Conservation (phyloP, 2,113 vertebrate species). For the Cryptotis parvus region DNA sequence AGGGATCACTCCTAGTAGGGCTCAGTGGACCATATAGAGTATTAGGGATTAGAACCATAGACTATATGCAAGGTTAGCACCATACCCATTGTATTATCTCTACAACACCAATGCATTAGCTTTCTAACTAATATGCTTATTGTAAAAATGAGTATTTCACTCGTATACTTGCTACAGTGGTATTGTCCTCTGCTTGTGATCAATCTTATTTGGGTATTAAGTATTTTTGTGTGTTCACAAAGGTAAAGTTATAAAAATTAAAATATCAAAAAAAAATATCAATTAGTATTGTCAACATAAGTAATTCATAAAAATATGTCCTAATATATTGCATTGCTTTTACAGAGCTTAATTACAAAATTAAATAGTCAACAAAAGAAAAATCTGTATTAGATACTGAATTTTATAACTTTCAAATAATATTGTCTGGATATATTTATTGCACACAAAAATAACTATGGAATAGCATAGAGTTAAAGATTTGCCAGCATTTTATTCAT, state of each 20-base stretch:
- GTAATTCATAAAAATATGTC: neutral
- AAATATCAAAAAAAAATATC: neutral
- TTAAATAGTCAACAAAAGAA: neutral
- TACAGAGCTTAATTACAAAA: neutral
- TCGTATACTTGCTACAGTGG: neutral
- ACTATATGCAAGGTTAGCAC: no score
- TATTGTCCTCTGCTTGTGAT: neutral
- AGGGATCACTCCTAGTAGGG: no score
- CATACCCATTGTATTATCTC: no score
- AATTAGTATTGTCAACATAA: neutral
- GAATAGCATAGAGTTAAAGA: neutral
- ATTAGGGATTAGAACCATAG: no score
- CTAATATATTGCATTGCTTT: neutral
- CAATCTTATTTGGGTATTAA: fast-evolving
- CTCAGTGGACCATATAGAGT: no score
- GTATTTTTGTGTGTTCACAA: neutral
- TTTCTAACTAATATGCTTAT: neutral
- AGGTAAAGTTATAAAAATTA: conserved; percentile 1
- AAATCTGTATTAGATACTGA: neutral
- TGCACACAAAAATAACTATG: neutral
- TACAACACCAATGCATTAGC: no score
- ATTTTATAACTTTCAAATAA: conserved; percentile 29
- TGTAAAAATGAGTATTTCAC: neutral
- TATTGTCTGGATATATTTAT: neutral
- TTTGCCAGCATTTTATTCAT: neutral